Evolutionary conservation across 2,797 vertebrate genomes (phyloP).

Genomic region (Vipera latastei): DNA sequence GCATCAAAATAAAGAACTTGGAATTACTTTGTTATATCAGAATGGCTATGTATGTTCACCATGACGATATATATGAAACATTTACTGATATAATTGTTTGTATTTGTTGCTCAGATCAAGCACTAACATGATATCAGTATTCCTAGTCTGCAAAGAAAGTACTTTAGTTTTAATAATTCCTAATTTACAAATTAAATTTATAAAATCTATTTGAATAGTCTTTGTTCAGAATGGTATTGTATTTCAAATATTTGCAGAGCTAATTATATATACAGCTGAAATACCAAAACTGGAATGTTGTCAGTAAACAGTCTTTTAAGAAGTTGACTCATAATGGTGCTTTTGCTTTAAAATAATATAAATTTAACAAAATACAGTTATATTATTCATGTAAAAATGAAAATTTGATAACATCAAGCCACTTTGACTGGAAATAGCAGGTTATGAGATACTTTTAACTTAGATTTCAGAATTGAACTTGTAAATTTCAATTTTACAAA

Average conservation of each 20-base stretch:
- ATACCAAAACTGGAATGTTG: neutral
- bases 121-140: neutral
- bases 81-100: neutral
- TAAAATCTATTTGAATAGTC: constrained; percentile 43
- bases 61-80: neutral
- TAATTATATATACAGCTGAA: neutral
- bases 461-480: constrained; percentile 78
- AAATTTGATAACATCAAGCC: constrained; percentile 71
- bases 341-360: constrained; percentile 70
- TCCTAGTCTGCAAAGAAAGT: constrained; percentile 34
- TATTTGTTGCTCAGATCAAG: neutral
- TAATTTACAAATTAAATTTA: constrained; percentile 43
- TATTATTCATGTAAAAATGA: constrained; percentile 69
- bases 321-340: constrained; percentile 63
- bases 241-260: constrained; percentile 46
- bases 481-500: constrained; percentile 70
- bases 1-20: neutral
- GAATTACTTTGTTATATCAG: neutral
- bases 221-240: constrained; percentile 44
- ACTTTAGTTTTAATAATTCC: constrained; percentile 23
- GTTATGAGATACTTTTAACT: constrained; percentile 78
- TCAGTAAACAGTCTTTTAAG: constrained; percentile 55
- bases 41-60: neutral
- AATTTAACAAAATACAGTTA: constrained; percentile 67
- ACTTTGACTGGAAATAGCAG: constrained; percentile 74